Base-by-base conservation (phyloP, 1,140 invertebrate genomes). In the Leucophenga varia region DNA sequence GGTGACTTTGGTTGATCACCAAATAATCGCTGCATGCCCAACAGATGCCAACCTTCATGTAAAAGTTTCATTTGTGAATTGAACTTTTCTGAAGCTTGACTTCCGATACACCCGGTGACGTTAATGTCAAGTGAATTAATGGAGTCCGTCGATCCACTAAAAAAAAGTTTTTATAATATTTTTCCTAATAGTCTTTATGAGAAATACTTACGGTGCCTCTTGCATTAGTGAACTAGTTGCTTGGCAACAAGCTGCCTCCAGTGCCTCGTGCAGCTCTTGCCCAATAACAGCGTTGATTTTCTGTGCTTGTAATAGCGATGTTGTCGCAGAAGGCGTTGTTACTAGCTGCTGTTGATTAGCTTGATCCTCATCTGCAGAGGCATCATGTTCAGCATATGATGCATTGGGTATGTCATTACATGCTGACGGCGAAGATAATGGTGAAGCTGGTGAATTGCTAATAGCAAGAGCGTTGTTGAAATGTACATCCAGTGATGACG, bases 401-500 rank as follows among this genome's bases (percentile, higher is more conserved):
- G 56, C 53, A n/a, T n/a, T n/a, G n/a, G n/a, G n/a, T n/a, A n/a
- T n/a, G n/a, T n/a, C n/a, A n/a, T n/a, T n/a, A n/a, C n/a, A n/a
- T 76, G 75, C 34, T 76, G 63, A 48, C 77, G 75, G 54, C 71
- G 78, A 68, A 6, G 72, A 70, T 14, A 74, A 56, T 1, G 69
- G 70, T 9, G 70, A 72, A 8, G 70, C 70, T 40, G 70, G 69
- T 1, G 69, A 72, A 52, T 67, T 72, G 5, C 60, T 64, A 18
- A 58, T 59, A 18, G 64, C 61, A 17, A 64, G 16, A 36, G 19
- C 34, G 37, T 19, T 21, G 37, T 40, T 21, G 37, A 18, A 60
- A 31, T 68, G 59, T 56, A 53, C 46, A 61, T 57, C 40, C 57
- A 55, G 38, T 59, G 43, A 22, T 40, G 41, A n/a, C 13, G 41